A percentile compares a stretch with the other conserved stretches of the same genome.
These are phyloP conservation scores for Graphium colonna DNA, from an alignment of 2,888 invertebrate genomes.

Conservation along the genomic window DNA sequence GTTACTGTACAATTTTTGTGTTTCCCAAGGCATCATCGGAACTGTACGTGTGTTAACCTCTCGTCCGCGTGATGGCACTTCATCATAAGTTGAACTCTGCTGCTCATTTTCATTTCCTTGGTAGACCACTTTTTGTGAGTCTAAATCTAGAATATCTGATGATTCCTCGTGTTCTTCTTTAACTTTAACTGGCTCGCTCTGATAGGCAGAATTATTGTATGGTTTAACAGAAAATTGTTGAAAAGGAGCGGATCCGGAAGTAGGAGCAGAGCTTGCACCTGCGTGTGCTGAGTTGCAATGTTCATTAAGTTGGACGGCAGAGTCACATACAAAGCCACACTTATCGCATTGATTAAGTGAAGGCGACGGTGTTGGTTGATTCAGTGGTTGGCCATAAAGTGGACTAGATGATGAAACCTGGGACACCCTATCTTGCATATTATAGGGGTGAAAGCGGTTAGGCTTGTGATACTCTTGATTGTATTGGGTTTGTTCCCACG, in stretches of 20 bases:
- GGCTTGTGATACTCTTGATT: constrained; percentile 69
- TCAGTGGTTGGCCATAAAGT: constrained; percentile 78
- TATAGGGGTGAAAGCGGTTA: constrained; percentile 74
- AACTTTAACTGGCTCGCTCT: constrained; percentile 69
- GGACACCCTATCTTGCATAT: constrained; percentile 75
- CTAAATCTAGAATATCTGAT: constrained; percentile 91
- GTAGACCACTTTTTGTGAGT: constrained; percentile 93
- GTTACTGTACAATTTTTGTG: constrained; percentile 65
- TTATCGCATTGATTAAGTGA: constrained; percentile 90
- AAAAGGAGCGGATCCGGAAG: constrained; percentile 70
- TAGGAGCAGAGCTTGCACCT: constrained; percentile 56
- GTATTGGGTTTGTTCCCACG: constrained; percentile 72
- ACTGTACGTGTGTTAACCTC: constrained; percentile 76
- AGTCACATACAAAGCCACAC: constrained; percentile 89
- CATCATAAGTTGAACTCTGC: constrained; percentile 60
- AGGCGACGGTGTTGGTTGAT: constrained; percentile 85
- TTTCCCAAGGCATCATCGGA: constrained; percentile 81
- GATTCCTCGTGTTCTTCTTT: constrained; percentile 86
- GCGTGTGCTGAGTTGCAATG: constrained; percentile 86
- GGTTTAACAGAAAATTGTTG: constrained; percentile 76
- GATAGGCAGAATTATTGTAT: constrained; percentile 66
- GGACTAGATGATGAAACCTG: constrained; percentile 78
- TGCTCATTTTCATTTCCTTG: constrained; percentile 80
- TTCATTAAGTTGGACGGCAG: constrained; percentile 86
- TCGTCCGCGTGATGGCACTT: constrained; percentile 55